Conservation (phyloP, 2,797 vertebrate species). For the Lepus oiostolus region DNA sequence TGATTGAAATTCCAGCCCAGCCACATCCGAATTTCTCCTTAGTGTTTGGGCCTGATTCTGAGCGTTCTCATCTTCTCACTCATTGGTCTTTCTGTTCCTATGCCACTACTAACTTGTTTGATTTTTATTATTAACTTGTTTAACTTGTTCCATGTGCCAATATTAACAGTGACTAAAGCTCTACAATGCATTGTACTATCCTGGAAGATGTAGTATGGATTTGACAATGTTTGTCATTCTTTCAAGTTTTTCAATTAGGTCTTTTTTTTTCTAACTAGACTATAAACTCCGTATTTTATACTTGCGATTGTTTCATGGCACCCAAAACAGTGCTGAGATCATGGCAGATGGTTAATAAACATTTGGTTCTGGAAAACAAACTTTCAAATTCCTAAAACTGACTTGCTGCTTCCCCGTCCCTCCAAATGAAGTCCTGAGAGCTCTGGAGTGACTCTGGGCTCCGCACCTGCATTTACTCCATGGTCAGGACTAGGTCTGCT, state of each 20-base stretch:
- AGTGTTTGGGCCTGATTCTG: neutral
- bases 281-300: neutral
- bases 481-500: neutral
- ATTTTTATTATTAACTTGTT: neutral
- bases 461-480: neutral
- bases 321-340: neutral
- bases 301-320: neutral
- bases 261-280: neutral
- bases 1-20: conserved; percentile 20
- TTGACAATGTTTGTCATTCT: neutral
- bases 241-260: neutral
- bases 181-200: neutral
- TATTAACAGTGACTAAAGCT: neutral
- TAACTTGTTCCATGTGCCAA: neutral
- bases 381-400: neutral
- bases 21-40: neutral
- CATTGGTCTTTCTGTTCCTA: neutral
- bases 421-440: neutral
- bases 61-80: neutral
- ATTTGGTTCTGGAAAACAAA: conserved; percentile 18
- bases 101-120: neutral
- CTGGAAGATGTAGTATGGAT: neutral
- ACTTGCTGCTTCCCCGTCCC: neutral
- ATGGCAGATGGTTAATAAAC: neutral
- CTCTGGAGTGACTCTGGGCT: neutral